Evolutionary conservation across 1,140 invertebrate species (phyloP), one percentile per base, ranked within the genome.

Genomic region (Lasaia peninsularis): DNA sequence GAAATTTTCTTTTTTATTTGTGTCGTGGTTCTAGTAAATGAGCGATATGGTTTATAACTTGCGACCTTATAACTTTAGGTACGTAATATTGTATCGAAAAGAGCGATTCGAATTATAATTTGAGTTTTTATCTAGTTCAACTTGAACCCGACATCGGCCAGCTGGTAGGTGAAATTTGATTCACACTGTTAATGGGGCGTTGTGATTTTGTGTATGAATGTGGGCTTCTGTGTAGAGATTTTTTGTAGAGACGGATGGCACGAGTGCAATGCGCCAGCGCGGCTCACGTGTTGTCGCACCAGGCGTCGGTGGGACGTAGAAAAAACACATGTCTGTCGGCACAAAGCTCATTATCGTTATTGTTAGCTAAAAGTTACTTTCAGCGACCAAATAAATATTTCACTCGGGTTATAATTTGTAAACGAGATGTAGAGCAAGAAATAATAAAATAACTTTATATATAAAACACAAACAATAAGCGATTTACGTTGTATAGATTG

Each of bases 151-250:
- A 60, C 65, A 59, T 63, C 40, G 56, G 62, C 63, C 81, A 85
- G 81, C 77, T 85, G 81, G 78, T 80, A 73, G 63, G 67, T 78
- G 80, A 72, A 77, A 84, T 81, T 78, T 75, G 77, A 87, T 78
- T 80, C 80, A 70, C 63, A 62, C 63, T 71, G 62, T 67, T 82
- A 82, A 87, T 87, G 78, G 77, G 75, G 71, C 77, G 75, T 69
- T 78, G 73, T 64, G 70, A 75, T 60, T 60, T 65, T 69, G 67
- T 67, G 55, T 71, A 65, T 65, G 68, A 66, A 63, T 73, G 51
- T 67, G 63, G 21, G 65, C 67, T 71, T 52, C 65, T 62, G 67
- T 69, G 56, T 52, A 60, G 60, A 53, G 56, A 44, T 58, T 24
- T 68, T 69, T 66, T 63, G 60, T 64, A 58, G 63, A 16, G 53